Percentiles rank a stretch among this genome's conserved stretches.
These are phyloP conservation scores for Diglossa cyanea DNA, from an alignment of 2,797 vertebrate genomes.

Conservation along the genomic window DNA sequence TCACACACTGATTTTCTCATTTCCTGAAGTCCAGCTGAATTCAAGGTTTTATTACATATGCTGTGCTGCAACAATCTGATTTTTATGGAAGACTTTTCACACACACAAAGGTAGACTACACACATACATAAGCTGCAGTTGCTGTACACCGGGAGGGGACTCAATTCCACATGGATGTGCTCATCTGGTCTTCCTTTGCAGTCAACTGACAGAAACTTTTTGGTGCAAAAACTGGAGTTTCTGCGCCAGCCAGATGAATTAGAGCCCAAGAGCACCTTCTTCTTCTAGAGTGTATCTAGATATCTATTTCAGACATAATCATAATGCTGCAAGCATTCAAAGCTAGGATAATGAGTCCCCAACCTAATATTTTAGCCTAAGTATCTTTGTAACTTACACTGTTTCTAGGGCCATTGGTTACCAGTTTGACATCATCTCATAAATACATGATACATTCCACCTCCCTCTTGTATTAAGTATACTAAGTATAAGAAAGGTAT, in stretches of 20 bases:
- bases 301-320: background rate
- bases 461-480: background rate
- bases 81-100: background rate
- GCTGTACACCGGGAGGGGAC: background rate
- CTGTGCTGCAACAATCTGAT: background rate
- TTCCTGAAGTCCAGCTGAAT: conserved; percentile 38
- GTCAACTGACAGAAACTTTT: background rate
- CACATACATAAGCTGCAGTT: background rate
- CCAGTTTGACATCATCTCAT: background rate
- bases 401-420: background rate
- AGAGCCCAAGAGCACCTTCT: background rate
- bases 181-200: background rate
- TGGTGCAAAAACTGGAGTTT: background rate
- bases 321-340: background rate
- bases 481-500: background rate
- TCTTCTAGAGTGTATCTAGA: background rate
- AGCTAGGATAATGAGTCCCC: background rate
- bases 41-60: background rate
- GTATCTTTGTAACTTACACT: background rate
- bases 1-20: conserved; percentile 20
- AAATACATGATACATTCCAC: background rate
- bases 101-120: background rate
- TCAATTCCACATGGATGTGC: background rate
- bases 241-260: background rate
- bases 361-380: background rate